Evolutionary conservation across 1,140 invertebrate species (phyloP).

Genomic region (Hycleus phaleratus): DNA sequence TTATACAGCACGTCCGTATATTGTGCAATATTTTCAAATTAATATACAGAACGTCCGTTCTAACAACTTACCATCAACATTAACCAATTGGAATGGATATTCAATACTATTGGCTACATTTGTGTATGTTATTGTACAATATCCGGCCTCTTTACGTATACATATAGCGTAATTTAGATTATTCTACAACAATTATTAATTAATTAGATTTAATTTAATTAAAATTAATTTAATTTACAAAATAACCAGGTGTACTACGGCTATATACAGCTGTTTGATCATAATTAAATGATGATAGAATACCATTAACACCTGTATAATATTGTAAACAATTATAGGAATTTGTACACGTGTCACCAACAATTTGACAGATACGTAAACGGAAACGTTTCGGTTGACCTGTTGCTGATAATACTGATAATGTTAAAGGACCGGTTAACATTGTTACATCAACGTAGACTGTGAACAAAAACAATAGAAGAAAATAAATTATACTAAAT

Average conservation of each 20-base stretch:
- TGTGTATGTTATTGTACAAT: constrained; percentile 59
- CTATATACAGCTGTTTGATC: constrained; percentile 48
- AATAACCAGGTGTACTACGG: constrained; percentile 46
- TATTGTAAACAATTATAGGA: constrained; percentile 63
- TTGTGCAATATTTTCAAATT: too few relatives aligned
- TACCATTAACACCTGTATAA: constrained; percentile 50
- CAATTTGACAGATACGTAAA: constrained; percentile 55
- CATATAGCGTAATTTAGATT: constrained; percentile 75
- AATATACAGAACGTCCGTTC: neutral
- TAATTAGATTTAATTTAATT: neutral
- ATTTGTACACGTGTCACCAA: constrained; percentile 29
- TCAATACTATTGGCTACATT: constrained; percentile 41
- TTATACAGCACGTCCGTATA: too few relatives aligned
- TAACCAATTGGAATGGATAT: constrained; percentile 54
- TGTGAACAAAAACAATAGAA: constrained; percentile 30
- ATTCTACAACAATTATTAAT: constrained; percentile 50
- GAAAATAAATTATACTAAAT: too few relatives aligned
- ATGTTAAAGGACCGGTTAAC: constrained; percentile 51
- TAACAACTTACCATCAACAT: constrained; percentile 50
- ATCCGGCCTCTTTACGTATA: constrained; percentile 51
- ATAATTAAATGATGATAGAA: constrained; percentile 67
- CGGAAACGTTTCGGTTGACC: constrained; percentile 50
- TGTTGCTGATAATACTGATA: constrained; percentile 55
- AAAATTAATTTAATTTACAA: constrained; percentile 40
- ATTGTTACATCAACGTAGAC: constrained; percentile 65